Evolutionary conservation across 2,888 invertebrate species (phyloP).

Genomic region (Electrophaes corylata): DNA sequence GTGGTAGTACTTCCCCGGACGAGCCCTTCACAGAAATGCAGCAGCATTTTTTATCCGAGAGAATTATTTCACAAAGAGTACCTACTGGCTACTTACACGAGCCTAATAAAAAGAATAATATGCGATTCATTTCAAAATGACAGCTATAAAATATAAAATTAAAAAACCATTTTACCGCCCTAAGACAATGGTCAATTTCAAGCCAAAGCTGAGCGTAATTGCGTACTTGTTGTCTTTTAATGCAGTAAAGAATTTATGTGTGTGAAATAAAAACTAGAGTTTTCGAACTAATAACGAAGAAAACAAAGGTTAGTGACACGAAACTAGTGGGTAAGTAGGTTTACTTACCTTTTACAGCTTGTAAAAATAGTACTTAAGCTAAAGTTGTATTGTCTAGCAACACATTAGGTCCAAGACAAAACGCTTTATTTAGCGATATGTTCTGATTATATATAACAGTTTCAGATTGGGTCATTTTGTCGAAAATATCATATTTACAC

Average conservation of each 20-base stretch:
- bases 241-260: constrained; percentile 30
- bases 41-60: too few relatives aligned
- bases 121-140: constrained; percentile 35
- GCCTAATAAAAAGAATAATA: constrained; percentile 33
- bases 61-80: too few relatives aligned
- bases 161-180: constrained; percentile 33
- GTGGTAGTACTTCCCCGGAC: too few relatives aligned
- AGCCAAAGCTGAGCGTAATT: constrained; percentile 39
- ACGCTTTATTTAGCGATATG: too few relatives aligned
- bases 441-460: too few relatives aligned
- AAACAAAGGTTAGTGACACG: constrained; percentile 30
- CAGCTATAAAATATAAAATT: constrained; percentile 41
- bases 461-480: too few relatives aligned
- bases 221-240: constrained; percentile 41
- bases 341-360: neutral
- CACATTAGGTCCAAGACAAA: too few relatives aligned
- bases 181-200: constrained; percentile 54
- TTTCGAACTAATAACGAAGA: neutral
- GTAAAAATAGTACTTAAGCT: too few relatives aligned
- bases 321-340: neutral
- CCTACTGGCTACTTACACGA: too few relatives aligned
- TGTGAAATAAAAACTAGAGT: constrained; percentile 10
- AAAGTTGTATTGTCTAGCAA: too few relatives aligned
- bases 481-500: too few relatives aligned
- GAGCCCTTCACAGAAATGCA: too few relatives aligned